Evolutionary conservation across 2,888 invertebrate genomes (phyloP).

Genomic region (Drosophila ustulata): DNA sequence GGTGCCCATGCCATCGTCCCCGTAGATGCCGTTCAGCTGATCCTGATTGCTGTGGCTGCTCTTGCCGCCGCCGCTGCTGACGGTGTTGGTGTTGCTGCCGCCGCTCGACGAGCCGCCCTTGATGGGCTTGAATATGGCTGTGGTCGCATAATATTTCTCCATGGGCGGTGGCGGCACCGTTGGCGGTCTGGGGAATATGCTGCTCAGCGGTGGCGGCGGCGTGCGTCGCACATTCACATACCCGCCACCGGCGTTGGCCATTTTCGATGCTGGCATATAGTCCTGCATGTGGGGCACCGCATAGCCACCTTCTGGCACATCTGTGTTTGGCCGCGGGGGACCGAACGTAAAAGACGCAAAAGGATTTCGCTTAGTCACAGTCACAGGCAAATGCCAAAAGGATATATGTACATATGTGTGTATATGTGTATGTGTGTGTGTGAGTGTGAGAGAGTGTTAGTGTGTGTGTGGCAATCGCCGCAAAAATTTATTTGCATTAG

Average conservation of each 20-base stretch:
- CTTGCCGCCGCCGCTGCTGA: slow-evolving; percentile 76
- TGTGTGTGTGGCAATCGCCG: slow-evolving; percentile 47
- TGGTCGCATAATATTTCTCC: slow-evolving; percentile 90
- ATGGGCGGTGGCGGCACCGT: slow-evolving; percentile 90
- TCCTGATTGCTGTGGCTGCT: slow-evolving; percentile 70
- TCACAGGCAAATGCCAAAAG: slow-evolving; percentile 47
- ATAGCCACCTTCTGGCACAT: slow-evolving; percentile 87
- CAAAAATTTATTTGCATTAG: slow-evolving; percentile 80
- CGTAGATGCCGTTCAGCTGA: slow-evolving; percentile 78
- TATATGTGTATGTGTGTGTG: background rate
- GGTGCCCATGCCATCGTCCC: slow-evolving; percentile 83
- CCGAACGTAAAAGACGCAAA: slow-evolving; percentile 37
- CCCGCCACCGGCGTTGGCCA: slow-evolving; percentile 78
- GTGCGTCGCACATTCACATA: slow-evolving; percentile 85
- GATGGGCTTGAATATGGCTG: slow-evolving; percentile 87
- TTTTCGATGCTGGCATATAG: slow-evolving; percentile 85
- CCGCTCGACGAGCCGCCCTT: slow-evolving; percentile 73
- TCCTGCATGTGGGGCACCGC: slow-evolving; percentile 87
- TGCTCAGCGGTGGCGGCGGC: slow-evolving; percentile 86
- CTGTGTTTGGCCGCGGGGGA: slow-evolving; percentile 77
- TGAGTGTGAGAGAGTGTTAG: background rate
- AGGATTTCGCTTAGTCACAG: slow-evolving; percentile 68
- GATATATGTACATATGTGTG: slow-evolving; percentile 13
- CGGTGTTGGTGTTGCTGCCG: slow-evolving; percentile 75
- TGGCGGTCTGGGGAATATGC: slow-evolving; percentile 87